Evolutionary conservation across 2,113 vertebrate species (phyloP), one percentile per base, ranked within the genome.

Genomic region (human (Homo sapiens)): DNA sequence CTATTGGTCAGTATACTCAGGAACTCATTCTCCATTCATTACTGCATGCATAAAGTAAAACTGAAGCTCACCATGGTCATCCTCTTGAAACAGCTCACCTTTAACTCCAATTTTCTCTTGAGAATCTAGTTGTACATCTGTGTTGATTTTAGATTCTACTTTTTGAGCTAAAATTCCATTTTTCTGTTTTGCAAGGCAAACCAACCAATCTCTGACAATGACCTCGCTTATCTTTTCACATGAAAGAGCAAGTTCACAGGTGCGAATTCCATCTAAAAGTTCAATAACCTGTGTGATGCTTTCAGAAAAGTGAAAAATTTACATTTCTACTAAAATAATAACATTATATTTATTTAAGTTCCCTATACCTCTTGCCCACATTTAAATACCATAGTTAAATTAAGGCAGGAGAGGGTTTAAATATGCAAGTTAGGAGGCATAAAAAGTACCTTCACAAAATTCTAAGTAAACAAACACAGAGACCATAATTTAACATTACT

Each of bases 211-310:
- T 92, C 99, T 99, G 27, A 99, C 68, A 20, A 98, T 99, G 78
- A 99, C 99, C 96, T 99, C 99, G 1, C 99, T 83, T 97, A 99
- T 98, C 85, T 93, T 99, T 97, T 99, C 99, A 98, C 99, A 99
- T 55, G 98, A 89, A 48, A 99, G 97, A 64, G 99, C 98, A 72
- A 99, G 98, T 22, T 90, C 94, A 73, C 96, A 98, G 83, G 97
- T 98, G 55, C 98, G 98, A 78, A 99, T 97, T 76, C 98, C 99
- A 96, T 99, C 99, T 98, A 99, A 97, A 90, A 99, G 98, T 92
- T 99, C 99, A 64, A 99, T 98, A 96, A 99, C 99, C 99, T 99
- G 99, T 17, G 99, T 99, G 96, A 99, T 98, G 81, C 99, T 99
- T 97, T 98, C 78, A 95, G 98, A 98, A 97, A 98, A 97, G 97